These are phyloP conservation scores for Saccostrea cuccullata DNA, from an alignment of 1,140 invertebrate species.

Conservation along the genomic window DNA sequence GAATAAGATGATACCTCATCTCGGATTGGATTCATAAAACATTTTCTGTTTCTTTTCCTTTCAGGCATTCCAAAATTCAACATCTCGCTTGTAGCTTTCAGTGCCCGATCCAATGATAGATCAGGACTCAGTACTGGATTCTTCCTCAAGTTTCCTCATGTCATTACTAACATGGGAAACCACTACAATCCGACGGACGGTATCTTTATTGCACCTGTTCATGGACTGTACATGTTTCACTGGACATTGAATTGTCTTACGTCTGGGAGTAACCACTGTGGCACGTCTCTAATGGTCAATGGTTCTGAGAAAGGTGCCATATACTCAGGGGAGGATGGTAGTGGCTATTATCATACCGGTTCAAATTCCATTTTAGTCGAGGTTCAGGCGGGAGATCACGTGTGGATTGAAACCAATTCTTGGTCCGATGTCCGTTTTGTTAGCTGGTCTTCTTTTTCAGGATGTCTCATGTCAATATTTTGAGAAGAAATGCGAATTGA, in stretches of 20 bases:
- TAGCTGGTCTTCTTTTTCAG: not conserved
- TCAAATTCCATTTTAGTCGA: not conserved
- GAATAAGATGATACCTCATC: no score
- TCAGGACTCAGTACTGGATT: not conserved
- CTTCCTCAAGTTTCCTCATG: not conserved
- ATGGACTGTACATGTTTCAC: slow-evolving; percentile 1
- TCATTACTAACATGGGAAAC: not conserved
- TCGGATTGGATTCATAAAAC: no score
- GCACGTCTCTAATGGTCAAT: not conserved
- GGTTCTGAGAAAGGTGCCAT: not conserved
- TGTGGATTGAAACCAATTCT: not conserved
- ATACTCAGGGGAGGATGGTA: not conserved
- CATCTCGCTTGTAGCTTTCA: no score
- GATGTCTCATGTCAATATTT: not conserved
- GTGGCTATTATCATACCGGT: not conserved
- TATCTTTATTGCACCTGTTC: not conserved
- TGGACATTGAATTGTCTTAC: not conserved
- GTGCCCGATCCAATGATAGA: no score
- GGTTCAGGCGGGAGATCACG: not conserved
- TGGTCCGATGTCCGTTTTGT: not conserved
- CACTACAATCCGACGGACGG: not conserved
- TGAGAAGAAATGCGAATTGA: not conserved
- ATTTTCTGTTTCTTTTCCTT: no score
- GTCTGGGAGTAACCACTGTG: not conserved
- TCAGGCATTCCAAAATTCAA: no score